Evolutionary conservation across 2,113 vertebrate genomes (phyloP), one percentile per base, ranked within the genome.

Genomic region (Microcebus griseorufus): DNA sequence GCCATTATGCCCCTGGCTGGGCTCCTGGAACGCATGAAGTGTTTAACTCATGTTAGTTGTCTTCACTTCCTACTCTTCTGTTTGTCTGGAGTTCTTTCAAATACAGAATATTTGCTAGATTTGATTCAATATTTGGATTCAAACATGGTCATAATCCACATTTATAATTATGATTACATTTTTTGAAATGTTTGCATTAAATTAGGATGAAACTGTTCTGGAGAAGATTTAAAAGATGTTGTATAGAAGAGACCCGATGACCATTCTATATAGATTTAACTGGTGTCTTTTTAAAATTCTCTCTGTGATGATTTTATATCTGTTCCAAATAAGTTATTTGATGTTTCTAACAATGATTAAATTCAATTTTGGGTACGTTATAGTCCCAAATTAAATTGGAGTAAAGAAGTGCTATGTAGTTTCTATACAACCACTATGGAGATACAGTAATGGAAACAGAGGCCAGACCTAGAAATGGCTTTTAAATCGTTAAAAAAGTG

Each of bases 261-360:
- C 8, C 53, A 12, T 42, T 87, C 65, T 58, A 70, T 9, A 73
- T 55, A 55, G 18, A 67, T 6, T 58, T 79, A 82, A 73, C 27
- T 72, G 3, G 10, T 84, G 9, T 65, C 5, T 69, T 88, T 92
- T 96, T 51, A 51, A 91, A 72, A 32, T 79, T 89, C 29, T 58
- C 1, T 58, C 32, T 32, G 34, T 85, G 37, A 86, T 85, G 85
- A 62, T 62, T 92, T 95, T 53, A n/a, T 0, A 1, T 72, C 4
- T 83, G 9, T 96, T 95, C 4, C 20, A 93, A 93, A 65, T 75
- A 32, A 84, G 75, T 93, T 51, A 92, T 72, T 78, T 94, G 23
- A 82, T 88, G 8, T 60, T 88, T 90, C 27, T 73, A 81, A 65
- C 23, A 84, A 81, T 80, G 2, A 7, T 37, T 92, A 37, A 25